A percentile compares a stretch with the other conserved stretches of the same genome.
Conservation (phyloP, 2,888 invertebrate species). For the Molorchus minor region DNA sequence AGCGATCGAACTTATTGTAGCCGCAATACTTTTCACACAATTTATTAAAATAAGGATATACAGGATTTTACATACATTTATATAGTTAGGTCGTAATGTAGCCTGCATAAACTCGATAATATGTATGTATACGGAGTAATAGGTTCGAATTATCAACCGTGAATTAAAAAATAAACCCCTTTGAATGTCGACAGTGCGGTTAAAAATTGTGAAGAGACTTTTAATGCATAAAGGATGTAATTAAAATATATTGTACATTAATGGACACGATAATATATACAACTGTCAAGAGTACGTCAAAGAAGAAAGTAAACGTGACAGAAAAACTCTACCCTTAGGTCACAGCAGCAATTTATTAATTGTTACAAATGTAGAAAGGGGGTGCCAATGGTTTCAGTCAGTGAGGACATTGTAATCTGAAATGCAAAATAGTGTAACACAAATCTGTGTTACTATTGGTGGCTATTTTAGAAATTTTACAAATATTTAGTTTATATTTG, state of each 20-base stretch:
- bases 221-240: constrained; percentile 44
- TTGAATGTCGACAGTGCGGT: constrained; percentile 16
- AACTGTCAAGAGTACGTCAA: constrained; percentile 53
- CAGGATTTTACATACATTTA: no score
- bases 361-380: constrained; percentile 42
- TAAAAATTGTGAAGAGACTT: constrained; percentile 40
- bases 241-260: constrained; percentile 51
- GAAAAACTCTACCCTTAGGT: constrained; percentile 47
- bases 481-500: no score
- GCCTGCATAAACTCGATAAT: background rate
- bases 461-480: no score
- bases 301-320: constrained; percentile 45
- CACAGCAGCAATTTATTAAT: constrained; percentile 37
- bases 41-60: no score
- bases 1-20: no score
- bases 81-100: no score
- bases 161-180: constrained; percentile 17
- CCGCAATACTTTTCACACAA: no score
- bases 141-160: background rate
- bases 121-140: background rate
- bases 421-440: background rate
- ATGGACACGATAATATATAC: constrained; percentile 49
- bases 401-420: constrained; percentile 3
- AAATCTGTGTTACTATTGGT: no score
- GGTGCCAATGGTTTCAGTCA: constrained; percentile 3